Conservation (phyloP, 2,113 vertebrate species). For the Notothenia coriiceps region DNA sequence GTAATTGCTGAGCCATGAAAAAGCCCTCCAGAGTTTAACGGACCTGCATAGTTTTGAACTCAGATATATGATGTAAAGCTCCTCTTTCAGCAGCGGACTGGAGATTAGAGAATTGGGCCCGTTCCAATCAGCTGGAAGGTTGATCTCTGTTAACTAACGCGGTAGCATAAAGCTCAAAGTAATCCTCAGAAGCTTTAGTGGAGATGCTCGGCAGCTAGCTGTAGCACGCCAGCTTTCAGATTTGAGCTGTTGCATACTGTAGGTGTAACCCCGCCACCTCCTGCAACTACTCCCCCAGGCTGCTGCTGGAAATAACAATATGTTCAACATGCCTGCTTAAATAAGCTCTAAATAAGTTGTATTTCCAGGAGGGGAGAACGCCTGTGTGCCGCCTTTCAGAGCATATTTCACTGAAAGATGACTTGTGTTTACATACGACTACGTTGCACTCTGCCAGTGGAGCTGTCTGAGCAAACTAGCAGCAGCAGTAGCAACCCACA, state of each 20-base stretch:
- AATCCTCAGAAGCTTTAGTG: conserved; percentile 6
- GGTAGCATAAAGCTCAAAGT: conserved; percentile 14
- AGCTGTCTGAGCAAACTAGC: conserved; percentile 63
- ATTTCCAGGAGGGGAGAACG: conserved; percentile 11
- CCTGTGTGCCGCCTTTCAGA: conserved; percentile 35
- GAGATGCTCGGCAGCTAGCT: conserved; percentile 17
- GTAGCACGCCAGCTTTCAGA: conserved; percentile 4
- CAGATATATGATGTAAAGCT: conserved; percentile 20
- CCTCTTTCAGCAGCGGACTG: background rate
- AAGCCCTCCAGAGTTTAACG: conserved; percentile 55
- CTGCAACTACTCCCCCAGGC: conserved; percentile 37
- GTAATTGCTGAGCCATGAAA: conserved; percentile 67
- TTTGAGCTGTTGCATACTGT: conserved; percentile 11
- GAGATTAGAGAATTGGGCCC: conserved; percentile 22
- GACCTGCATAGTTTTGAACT: conserved; percentile 45
- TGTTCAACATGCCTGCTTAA: conserved; percentile 42
- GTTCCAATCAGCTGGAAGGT: conserved; percentile 44
- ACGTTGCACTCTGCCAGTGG: conserved; percentile 55
- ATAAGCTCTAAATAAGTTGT: conserved; percentile 45
- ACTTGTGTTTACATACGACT: conserved; percentile 75
- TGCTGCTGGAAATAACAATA: conserved; percentile 48
- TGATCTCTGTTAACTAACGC: conserved; percentile 24
- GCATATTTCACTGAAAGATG: conserved; percentile 59
- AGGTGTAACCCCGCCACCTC: conserved; percentile 33
- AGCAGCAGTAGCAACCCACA: conserved; percentile 55